Evolutionary conservation across 2,113 vertebrate species (phyloP), one percentile per base, ranked within the genome.

Genomic region (Noctilio leporinus): DNA sequence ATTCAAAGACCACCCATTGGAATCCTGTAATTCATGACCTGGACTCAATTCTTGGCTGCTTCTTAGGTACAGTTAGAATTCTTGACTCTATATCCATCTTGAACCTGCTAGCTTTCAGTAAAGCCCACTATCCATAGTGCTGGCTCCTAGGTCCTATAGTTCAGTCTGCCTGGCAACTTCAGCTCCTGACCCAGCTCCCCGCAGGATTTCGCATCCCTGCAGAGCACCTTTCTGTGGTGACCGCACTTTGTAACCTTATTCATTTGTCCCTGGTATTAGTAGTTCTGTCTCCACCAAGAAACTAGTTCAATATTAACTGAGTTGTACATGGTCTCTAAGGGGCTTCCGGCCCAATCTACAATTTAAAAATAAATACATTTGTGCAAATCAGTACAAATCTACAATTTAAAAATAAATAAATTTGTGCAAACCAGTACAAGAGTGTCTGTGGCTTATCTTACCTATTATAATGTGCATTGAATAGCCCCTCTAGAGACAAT

Each of bases 331-430:
- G 76, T 45, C 78, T 91, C 64, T 78, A 57, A 83, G 14, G n/a
- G n/a, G 33, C 14, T 57, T 90, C 78, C n/a, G 78, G 20, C 33
- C 14, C 14, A 22, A 83, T 72, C 72, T 86, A 33, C 77, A 88
- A 86, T 65, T 15, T 70, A 38, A 94, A 93, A 72, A 88, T 33
- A 89, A 92, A 55, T n/a, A 87, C 51, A 70, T 75, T 35, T 82
- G 43, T 92, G 40, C 22, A 59, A 88, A 89, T 19, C 40, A 65
- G 35, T 62, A 53, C 16, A 69, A 67, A 83, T 72, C 72, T 86
- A 33, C 77, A 88, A 86, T 65, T 15, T 70, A 38, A 94, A 93
- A 72, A 88, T 33, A 89, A 92, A 55, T n/a, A 87, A 57, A 70
- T 75, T 35, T 82, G 43, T 92, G 40, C 22, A 59, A 88, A 89